Conservation (phyloP, 2,797 vertebrate species). For the Ammospiza maritima region DNA sequence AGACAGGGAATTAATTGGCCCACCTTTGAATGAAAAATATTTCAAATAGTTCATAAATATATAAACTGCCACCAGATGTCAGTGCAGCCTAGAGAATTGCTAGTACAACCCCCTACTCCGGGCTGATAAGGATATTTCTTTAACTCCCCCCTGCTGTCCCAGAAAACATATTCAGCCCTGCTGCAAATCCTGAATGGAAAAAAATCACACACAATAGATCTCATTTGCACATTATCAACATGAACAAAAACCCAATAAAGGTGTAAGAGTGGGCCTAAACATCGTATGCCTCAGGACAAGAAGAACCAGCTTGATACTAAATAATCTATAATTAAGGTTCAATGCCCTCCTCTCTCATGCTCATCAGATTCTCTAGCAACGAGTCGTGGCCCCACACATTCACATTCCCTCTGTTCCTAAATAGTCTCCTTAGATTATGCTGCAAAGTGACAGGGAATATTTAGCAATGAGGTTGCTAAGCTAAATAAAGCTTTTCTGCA, state of each 20-base stretch:
- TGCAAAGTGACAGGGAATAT: not conserved
- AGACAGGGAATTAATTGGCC: not conserved
- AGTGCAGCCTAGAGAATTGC: slow-evolving; percentile 46
- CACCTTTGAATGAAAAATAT: not conserved
- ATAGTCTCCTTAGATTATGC: not conserved
- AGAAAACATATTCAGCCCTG: not conserved
- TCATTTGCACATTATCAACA: not conserved
- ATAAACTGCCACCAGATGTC: slow-evolving; percentile 74
- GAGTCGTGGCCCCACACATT: not conserved
- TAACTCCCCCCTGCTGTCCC: not conserved
- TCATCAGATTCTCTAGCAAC: not conserved
- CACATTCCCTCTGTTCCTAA: not conserved
- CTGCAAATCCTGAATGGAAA: not conserved
- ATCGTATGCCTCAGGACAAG: not conserved
- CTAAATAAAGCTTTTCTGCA: slow-evolving; percentile 5
- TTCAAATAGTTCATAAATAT: not conserved
- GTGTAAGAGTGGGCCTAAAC: not conserved
- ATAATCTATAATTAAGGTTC: not conserved
- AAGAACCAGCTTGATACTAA: not conserved
- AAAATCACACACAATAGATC: not conserved
- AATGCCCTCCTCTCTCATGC: not conserved
- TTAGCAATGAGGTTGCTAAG: not conserved
- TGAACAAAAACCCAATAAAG: not conserved
- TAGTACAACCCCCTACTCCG: not conserved
- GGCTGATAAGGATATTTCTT: not conserved